These are phyloP conservation scores for Hemiprocne comata DNA, from an alignment of 2,113 vertebrate species.

Conservation along the genomic window DNA sequence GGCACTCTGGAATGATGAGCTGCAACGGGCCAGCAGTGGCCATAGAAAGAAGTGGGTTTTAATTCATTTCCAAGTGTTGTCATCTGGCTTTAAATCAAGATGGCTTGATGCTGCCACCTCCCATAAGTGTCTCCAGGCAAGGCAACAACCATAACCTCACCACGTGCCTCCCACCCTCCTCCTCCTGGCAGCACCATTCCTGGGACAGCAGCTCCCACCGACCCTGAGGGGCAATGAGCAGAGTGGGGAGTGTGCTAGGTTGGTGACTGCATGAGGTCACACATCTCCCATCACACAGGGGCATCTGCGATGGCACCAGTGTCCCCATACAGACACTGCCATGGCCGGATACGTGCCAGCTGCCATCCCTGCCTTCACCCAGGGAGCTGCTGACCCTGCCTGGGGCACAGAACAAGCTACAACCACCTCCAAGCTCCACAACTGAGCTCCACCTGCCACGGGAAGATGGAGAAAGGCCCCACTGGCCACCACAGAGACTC, in stretches of 20 bases:
- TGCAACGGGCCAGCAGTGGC: constrained; percentile 35
- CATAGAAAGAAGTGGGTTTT: constrained; percentile 54
- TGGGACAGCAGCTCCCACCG: not conserved
- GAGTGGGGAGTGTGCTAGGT: not conserved
- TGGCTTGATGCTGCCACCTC: constrained; percentile 34
- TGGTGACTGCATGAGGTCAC: rapidly evolving
- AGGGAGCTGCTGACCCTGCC: not conserved
- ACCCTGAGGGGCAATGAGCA: not conserved
- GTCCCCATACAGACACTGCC: not conserved
- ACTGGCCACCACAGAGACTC: rapidly evolving
- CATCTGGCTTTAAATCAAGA: constrained; percentile 66
- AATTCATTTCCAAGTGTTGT: constrained; percentile 59
- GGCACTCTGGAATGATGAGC: not conserved
- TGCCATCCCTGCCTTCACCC: not conserved
- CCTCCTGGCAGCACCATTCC: not conserved
- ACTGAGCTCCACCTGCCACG: not conserved
- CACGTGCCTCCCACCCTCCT: not conserved
- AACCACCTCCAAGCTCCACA: not conserved
- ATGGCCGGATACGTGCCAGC: rapidly evolving
- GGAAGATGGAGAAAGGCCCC: not conserved
- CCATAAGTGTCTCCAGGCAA: constrained; percentile 43
- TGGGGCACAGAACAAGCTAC: rapidly evolving
- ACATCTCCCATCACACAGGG: rapidly evolving
- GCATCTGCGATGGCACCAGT: not conserved
- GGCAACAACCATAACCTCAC: constrained; percentile 11